Evolutionary conservation across 2,113 vertebrate species (phyloP), one percentile per base, ranked within the genome.

Genomic region (Onychostoma macrolepis): DNA sequence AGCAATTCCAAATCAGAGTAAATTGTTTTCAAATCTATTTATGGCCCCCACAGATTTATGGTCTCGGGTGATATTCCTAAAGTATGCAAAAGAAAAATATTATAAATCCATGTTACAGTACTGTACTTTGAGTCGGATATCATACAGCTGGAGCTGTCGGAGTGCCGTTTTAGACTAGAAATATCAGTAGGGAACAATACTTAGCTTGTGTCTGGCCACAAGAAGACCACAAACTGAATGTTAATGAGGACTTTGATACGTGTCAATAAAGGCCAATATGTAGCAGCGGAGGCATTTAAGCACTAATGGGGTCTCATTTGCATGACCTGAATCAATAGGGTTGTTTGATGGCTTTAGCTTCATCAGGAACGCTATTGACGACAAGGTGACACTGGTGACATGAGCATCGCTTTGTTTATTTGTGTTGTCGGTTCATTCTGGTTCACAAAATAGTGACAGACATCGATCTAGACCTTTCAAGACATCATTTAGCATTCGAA

Each of bases 351-450:
- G 69, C 69, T 84, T 84, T 84, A 6, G 28, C 69, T 58, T 74
- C 80, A 71, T 21, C 8, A 30, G n/a, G 61, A 50, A 83, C 9
- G 17, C 8, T 38, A 84, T 28, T 75, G 83, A 84, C 48, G 24
- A 80, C 50, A 84, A 72, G 83, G 69, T 84, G 83, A 84, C 81
- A 83, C 80, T 17, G 21, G 12, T 84, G 82, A 84, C 69, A 84
- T 56, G 83, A 84, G 50, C 83, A 58, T 84, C 2, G 48, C 83
- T 74, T 84, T 74, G 83, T 84, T 84, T 84, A 84, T 84, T 84
- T 56, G 82, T n/a, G 45, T 72, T 15, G 21, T 72, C 17, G 21
- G n/a, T 69, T 50, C 26, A 21, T 65, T 82, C n/a, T 67, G 58
- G 43, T 78, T 45, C 58, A 63, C 38, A 71, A 71, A 67, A 33